Base-by-base conservation (phyloP, 2,797 vertebrate species). In the Bufotes viridis region DNA sequence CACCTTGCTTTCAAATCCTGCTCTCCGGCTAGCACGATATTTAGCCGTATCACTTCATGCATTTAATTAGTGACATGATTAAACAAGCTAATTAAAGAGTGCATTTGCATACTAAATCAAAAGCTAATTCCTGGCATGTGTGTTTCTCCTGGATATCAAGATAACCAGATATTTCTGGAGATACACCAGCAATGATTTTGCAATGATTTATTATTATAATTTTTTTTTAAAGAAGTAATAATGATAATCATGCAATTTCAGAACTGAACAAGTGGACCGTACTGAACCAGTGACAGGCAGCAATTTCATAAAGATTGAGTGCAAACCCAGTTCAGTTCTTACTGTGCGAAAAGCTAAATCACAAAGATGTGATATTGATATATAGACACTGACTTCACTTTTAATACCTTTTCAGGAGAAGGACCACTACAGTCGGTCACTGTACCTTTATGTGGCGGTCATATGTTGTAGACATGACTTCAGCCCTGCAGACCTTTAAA, bases 51-150 rank as follows among this genome's bases (percentile, higher is more conserved):
- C 74, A 65, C 55, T 76, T 63, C 72, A 82, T 60, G 81, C 80
- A 87, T 83, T 76, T 82, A 83, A 87, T 82, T 75, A 87, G 86
- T 67, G 70, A 65, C 80, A 83, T 82, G 86, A 87, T 83, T 82
- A 83, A 82, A 75, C 72, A 82, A 75, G 70, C 72, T 87, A 87
- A 87, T 87, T 87, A 78, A 87, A 87, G 70, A 87, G 72, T 42
- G 8, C n/a, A 87, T 87, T 82, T 87, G 58, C 86, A 87, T 83
- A 87, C 20, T 82, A 63, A 83, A 87, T 87, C 60, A 87, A 82
- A 63, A 82, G 63, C 81, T 78, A 87, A 83, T 81, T 78, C 70
- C 42, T 67, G 57, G 93, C 95, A 96, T 91, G 94, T 91, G 87
- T 85, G 72, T 76, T 91, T 74, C 63, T 88, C 89, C 89, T 85